Evolutionary conservation across 2,797 vertebrate species (phyloP).

Genomic region (Aotus griseimembra): DNA sequence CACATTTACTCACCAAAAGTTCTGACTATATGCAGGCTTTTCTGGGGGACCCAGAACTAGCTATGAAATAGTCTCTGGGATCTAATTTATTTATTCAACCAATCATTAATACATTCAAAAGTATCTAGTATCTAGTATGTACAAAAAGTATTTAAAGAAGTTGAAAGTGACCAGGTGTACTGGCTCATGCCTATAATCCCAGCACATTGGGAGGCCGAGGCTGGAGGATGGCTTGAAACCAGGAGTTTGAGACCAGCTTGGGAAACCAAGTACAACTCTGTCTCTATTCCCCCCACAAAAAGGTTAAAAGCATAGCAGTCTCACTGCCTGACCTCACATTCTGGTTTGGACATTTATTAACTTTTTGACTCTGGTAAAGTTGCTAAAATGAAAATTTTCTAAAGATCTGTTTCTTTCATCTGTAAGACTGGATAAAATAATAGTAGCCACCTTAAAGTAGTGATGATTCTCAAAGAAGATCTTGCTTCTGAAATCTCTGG

Average conservation of each 20-base stretch:
- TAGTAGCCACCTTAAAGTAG: not conserved
- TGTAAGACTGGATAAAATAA: not conserved
- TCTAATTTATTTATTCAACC: not conserved
- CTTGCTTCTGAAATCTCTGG: not conserved
- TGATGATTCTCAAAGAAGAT: not conserved
- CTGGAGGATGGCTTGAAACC: not conserved
- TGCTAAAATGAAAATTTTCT: slow-evolving; percentile 12
- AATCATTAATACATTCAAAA: not conserved
- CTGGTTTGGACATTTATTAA: not conserved
- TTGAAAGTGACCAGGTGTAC: not conserved
- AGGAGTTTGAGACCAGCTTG: not conserved
- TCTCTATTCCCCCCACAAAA: not conserved
- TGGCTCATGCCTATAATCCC: not conserved
- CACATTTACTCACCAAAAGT: not conserved
- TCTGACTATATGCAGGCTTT: not conserved
- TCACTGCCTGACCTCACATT: not conserved
- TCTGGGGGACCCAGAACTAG: not conserved
- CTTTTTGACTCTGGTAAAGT: not conserved
- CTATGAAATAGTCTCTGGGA: not conserved
- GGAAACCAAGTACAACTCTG: not conserved
- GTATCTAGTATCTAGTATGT: not conserved
- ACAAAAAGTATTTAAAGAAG: not conserved
- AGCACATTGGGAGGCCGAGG: not conserved
- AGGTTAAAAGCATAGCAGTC: not conserved
- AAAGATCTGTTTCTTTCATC: slow-evolving; percentile 1